phyloP scores from a whole-genome alignment of 2,888 invertebrate genomes.

The Volucella inflata region DNA sequence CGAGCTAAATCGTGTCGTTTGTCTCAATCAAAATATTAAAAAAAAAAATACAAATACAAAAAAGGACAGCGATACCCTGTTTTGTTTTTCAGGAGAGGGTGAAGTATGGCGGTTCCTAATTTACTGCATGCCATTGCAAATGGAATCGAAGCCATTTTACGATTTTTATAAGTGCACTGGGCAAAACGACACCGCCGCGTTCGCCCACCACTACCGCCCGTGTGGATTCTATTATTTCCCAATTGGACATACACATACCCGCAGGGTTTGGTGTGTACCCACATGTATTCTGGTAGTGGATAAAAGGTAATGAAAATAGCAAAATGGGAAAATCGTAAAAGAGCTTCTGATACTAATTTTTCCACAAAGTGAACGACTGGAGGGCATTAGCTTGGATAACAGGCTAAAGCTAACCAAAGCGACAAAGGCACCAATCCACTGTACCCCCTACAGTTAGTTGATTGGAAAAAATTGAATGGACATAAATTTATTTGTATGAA shows the following conservation, averaged over 20 bases:
- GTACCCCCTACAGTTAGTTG: slow-evolving; percentile 42
- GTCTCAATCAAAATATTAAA: slow-evolving; percentile 70
- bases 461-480: slow-evolving; percentile 67
- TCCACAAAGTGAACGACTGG: slow-evolving; percentile 65
- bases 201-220: background rate
- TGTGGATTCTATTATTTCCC: slow-evolving; percentile 70
- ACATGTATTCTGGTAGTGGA: slow-evolving; percentile 57
- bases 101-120: slow-evolving; percentile 55
- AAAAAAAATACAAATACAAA: slow-evolving; percentile 22
- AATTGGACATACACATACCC: slow-evolving; percentile 47
- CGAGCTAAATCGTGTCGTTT: slow-evolving; percentile 71
- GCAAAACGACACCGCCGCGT: background rate
- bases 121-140: slow-evolving; percentile 64
- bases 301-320: slow-evolving; percentile 75
- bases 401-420: slow-evolving; percentile 1
- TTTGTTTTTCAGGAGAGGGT: background rate
- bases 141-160: slow-evolving; percentile 72
- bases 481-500: slow-evolving; percentile 66
- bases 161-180: slow-evolving; percentile 72
- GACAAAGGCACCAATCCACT: background rate
- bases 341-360: slow-evolving; percentile 61
- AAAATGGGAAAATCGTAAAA: slow-evolving; percentile 34
- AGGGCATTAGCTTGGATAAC: slow-evolving; percentile 47
- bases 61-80: background rate
- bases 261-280: no score